These are phyloP conservation scores for Antedon bifida DNA, from an alignment of 35 echinoderm and acorn worm species.

Conservation along the genomic window DNA sequence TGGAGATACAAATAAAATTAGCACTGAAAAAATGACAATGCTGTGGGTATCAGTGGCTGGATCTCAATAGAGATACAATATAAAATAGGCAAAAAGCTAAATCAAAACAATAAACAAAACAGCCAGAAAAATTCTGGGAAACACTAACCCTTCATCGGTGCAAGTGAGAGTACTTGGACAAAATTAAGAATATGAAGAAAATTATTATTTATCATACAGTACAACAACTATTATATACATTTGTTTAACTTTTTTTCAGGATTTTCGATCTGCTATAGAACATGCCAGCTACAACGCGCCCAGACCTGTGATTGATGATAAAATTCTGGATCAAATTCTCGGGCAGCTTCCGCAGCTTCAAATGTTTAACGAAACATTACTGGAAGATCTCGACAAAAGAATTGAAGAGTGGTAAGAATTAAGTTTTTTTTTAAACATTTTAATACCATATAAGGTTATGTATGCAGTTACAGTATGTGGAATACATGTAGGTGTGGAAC, in stretches of 20 bases:
- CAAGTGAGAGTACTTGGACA: too few relatives aligned
- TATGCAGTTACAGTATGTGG: not conserved
- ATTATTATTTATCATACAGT: not conserved
- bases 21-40: too few relatives aligned
- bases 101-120: too few relatives aligned
- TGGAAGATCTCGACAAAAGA: slow-evolving; percentile 45
- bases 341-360: slow-evolving; percentile 77
- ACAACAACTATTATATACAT: not conserved
- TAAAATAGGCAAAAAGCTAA: too few relatives aligned
- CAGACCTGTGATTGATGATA: slow-evolving; percentile 59
- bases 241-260: slow-evolving; percentile 17
- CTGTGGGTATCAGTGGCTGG: too few relatives aligned
- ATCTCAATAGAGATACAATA: too few relatives aligned
- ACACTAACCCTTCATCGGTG: too few relatives aligned
- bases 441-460: not conserved
- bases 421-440: too few relatives aligned
- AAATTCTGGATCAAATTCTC: slow-evolving; percentile 46
- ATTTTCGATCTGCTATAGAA: slow-evolving; percentile 51
- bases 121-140: too few relatives aligned
- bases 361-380: slow-evolving; percentile 59
- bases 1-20: too few relatives aligned
- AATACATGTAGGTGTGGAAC: not conserved
- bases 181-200: too few relatives aligned
- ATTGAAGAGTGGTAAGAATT: slow-evolving; percentile 66
- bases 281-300: slow-evolving; percentile 16